Conservation (phyloP, 2,797 vertebrate genomes). For the Sebastes trivittatus region DNA sequence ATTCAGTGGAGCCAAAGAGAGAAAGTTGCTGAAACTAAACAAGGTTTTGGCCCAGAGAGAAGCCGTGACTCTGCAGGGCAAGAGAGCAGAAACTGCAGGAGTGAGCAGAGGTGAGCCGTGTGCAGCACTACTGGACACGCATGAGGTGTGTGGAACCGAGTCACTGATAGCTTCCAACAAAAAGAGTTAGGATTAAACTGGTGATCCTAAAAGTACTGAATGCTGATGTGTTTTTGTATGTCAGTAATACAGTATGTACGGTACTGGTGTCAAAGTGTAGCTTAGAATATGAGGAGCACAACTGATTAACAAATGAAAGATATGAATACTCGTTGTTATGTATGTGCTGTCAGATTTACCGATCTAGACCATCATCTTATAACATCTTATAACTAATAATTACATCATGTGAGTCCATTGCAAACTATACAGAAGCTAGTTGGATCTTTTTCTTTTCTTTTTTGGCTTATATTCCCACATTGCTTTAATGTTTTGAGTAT, state of each 20-base stretch:
- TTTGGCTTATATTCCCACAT: neutral
- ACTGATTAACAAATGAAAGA: neutral
- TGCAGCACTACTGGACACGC: neutral
- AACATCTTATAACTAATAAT: neutral
- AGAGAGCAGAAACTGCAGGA: slow-evolving; percentile 21
- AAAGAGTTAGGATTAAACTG: neutral
- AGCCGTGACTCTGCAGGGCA: slow-evolving; percentile 38
- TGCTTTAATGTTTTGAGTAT: neutral
- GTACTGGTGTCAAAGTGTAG: neutral
- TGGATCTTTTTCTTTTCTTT: neutral
- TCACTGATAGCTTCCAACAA: neutral
- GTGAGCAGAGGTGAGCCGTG: neutral
- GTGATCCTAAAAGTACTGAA: neutral
- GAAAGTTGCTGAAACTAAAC: slow-evolving; percentile 74
- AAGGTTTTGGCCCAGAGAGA: slow-evolving; percentile 47
- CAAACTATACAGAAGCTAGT: neutral
- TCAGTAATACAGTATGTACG: neutral
- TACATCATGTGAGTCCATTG: neutral
- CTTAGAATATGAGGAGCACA: neutral
- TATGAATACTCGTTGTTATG: neutral
- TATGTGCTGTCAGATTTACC: no score
- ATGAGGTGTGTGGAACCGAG: neutral
- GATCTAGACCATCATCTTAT: no score
- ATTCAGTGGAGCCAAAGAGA: slow-evolving; percentile 69
- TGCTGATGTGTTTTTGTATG: neutral